Conservation (phyloP, 37 sponge, comb jelly and placozoan genomes). For the Bolinopsis microptera region DNA sequence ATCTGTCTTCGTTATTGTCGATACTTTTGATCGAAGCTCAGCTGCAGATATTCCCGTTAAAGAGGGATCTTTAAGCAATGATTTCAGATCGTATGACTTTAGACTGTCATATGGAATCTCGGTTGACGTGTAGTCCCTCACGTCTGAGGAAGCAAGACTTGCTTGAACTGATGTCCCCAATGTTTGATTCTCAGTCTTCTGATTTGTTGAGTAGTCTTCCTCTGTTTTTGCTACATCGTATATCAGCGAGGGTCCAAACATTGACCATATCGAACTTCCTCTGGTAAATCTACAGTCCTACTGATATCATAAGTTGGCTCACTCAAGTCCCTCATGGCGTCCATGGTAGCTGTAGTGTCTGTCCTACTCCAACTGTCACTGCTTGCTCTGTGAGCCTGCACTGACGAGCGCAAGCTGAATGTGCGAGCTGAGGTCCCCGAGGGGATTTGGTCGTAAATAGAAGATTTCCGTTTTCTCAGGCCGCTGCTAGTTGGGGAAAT, state of each 20-base stretch:
- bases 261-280: too few relatives aligned
- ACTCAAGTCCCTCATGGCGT: neutral
- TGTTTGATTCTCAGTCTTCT: neutral
- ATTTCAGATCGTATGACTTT: neutral
- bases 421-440: neutral
- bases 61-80: constrained; percentile 1
- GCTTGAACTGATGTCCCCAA: constrained; percentile 25
- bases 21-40: neutral
- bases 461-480: neutral
- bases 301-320: neutral
- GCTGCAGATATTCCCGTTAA: neutral
- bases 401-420: neutral
- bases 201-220: neutral
- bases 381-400: neutral
- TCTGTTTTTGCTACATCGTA: constrained; percentile 21
- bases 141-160: neutral
- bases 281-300: neutral
- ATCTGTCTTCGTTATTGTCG: neutral
- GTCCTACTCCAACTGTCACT: neutral
- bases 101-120: neutral
- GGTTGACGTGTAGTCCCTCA: neutral
- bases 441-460: neutral
- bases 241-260: neutral
- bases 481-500: neutral
- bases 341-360: neutral